Conservation (phyloP, 2,113 vertebrate species). For the Catharus minimus region DNA sequence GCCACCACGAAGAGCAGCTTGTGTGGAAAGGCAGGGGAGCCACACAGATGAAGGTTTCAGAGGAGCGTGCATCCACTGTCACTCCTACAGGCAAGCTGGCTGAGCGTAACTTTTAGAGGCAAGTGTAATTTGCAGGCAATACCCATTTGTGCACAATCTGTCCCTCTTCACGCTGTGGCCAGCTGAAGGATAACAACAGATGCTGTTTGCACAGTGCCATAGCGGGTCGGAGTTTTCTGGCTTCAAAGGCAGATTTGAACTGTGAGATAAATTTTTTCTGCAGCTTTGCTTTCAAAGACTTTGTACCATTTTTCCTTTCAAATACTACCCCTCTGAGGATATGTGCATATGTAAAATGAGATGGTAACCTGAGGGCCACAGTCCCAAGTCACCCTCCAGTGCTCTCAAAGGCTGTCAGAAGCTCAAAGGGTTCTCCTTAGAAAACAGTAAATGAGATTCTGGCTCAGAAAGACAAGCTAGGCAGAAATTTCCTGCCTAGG, state of each 20-base stretch:
- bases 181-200: neutral
- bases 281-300: conserved; percentile 12
- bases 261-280: neutral
- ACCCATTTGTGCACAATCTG: neutral
- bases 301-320: neutral
- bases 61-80: accelerated
- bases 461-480: neutral
- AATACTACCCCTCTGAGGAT: neutral
- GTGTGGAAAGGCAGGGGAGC: neutral
- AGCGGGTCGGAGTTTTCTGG: neutral
- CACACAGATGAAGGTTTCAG: neutral
- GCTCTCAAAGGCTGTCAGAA: neutral
- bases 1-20: neutral
- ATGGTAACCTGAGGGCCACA: neutral
- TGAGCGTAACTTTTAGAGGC: neutral
- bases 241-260: neutral
- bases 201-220: neutral
- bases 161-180: neutral
- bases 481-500: neutral
- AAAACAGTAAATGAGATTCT: neutral
- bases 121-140: neutral
- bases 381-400: neutral
- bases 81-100: neutral
- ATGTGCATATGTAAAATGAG: neutral
- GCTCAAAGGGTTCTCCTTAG: neutral